A percentile compares a stretch with the other conserved stretches of the same genome.
Conservation (phyloP, 1,140 invertebrate species). For the Octopus bimaculoides region DNA sequence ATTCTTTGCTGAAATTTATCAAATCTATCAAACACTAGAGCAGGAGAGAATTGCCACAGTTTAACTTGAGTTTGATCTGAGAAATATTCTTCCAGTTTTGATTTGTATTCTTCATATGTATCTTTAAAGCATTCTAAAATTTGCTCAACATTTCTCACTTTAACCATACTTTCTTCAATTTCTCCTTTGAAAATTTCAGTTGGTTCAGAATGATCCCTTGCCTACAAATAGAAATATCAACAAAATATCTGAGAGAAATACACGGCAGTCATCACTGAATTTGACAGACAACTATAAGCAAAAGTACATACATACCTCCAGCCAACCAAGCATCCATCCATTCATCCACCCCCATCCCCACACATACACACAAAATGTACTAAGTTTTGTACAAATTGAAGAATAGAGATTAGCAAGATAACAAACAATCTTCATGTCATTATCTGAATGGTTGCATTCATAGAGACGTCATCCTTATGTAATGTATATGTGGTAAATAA, state of each 20-base stretch:
- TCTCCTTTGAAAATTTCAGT: conserved; percentile 74
- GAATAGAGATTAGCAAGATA: too few species aligned
- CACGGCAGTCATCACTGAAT: too few species aligned
- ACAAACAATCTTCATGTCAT: too few species aligned
- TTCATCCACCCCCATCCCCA: too few species aligned
- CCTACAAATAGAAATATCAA: conserved; percentile 58
- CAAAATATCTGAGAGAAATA: neutral
- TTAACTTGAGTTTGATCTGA: conserved; percentile 63
- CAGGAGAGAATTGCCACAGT: conserved; percentile 86
- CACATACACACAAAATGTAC: too few species aligned
- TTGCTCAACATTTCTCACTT: conserved; percentile 82
- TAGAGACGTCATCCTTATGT: too few species aligned
- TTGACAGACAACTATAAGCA: neutral
- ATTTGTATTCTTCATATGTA: conserved; percentile 67
- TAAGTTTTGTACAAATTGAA: too few species aligned
- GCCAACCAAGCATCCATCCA: too few species aligned
- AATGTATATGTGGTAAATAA: too few species aligned
- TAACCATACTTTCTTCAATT: conserved; percentile 67
- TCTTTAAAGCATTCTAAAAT: conserved; percentile 71
- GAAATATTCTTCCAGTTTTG: conserved; percentile 68
- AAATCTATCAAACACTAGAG: conserved; percentile 80
- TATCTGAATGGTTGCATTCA: too few species aligned
- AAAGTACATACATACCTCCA: neutral
- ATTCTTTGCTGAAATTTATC: conserved; percentile 81
- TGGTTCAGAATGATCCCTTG: conserved; percentile 80